phyloP scores from a whole-genome alignment of 2,888 invertebrate species.

The Drosophila subquinaria region DNA sequence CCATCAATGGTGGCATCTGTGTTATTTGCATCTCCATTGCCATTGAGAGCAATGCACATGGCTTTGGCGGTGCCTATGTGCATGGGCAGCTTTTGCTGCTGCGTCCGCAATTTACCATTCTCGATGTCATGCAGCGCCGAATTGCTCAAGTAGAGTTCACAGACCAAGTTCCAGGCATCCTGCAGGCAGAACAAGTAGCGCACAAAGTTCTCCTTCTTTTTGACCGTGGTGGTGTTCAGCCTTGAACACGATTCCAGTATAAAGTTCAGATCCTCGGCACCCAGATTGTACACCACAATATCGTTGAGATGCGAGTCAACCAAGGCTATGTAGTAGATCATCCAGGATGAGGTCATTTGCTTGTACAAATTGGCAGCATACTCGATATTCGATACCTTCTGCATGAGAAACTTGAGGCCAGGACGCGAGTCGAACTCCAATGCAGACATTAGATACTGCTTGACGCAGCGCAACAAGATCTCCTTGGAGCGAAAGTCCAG shows the following conservation, averaged over 20 bases:
- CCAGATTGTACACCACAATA: constrained; percentile 88
- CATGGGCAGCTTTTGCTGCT: constrained; percentile 46
- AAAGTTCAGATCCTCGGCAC: constrained; percentile 88
- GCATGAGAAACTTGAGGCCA: constrained; percentile 96
- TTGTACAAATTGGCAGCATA: constrained; percentile 96
- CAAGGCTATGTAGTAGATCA: constrained; percentile 93
- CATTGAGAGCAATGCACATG: constrained; percentile 73
- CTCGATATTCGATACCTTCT: constrained; percentile 95
- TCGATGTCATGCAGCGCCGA: constrained; percentile 84
- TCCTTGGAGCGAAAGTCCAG: constrained; percentile 86
- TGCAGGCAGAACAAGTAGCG: constrained; percentile 88
- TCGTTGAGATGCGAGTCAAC: constrained; percentile 94
- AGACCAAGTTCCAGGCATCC: constrained; percentile 88
- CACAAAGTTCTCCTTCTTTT: constrained; percentile 87
- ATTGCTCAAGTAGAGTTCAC: constrained; percentile 87
- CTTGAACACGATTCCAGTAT: constrained; percentile 88
- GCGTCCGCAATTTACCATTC: constrained; percentile 75
- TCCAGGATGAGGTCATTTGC: constrained; percentile 96
- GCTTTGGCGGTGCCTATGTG: constrained; percentile 62
- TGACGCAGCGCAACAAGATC: constrained; percentile 91
- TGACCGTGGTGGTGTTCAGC: constrained; percentile 86
- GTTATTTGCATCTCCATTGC: constrained; percentile 60
- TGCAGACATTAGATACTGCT: constrained; percentile 93
- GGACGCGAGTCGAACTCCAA: constrained; percentile 95
- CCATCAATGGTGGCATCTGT: neutral